Conservation (phyloP, 2,113 vertebrate species). For the Toxotes jaculatrix region DNA sequence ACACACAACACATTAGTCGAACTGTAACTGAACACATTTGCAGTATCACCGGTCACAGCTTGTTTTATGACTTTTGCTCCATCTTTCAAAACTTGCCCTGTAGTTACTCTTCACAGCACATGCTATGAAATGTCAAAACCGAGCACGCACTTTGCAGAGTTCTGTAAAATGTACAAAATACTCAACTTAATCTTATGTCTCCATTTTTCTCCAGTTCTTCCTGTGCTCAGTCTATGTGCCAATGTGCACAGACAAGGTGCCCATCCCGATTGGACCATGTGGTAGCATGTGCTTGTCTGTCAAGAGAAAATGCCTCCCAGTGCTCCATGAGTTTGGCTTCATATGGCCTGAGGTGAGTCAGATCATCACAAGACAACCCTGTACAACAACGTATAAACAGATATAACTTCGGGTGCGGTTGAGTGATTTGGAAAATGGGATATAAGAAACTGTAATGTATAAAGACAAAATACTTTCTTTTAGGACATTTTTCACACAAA, state of each 20-base stretch:
- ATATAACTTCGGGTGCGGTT: background rate
- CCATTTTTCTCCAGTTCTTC: slow-evolving; percentile 89
- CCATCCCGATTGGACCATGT: slow-evolving; percentile 96
- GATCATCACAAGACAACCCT: background rate
- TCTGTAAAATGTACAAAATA: background rate
- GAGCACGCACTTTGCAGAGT: background rate
- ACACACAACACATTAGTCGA: too few species aligned
- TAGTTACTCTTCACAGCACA: too few species aligned
- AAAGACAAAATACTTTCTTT: too few species aligned
- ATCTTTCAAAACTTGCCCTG: background rate
- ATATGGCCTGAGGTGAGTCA: slow-evolving; percentile 91
- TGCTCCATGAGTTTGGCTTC: slow-evolving; percentile 97
- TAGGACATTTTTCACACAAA: too few species aligned
- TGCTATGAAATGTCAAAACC: background rate
- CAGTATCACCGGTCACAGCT: background rate
- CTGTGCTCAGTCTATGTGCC: slow-evolving; percentile 98
- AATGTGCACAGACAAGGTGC: slow-evolving; percentile 99
- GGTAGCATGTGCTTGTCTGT: slow-evolving; percentile 98
- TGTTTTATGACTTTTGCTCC: background rate
- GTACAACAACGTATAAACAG: background rate
- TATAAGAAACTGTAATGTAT: too few species aligned
- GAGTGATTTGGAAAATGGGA: background rate
- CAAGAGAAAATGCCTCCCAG: slow-evolving; percentile 95
- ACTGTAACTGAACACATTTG: background rate
- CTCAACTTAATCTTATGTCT: background rate